phyloP scores from a whole-genome alignment of 2,888 invertebrate genomes.

The Chrysina gloriosa region DNA sequence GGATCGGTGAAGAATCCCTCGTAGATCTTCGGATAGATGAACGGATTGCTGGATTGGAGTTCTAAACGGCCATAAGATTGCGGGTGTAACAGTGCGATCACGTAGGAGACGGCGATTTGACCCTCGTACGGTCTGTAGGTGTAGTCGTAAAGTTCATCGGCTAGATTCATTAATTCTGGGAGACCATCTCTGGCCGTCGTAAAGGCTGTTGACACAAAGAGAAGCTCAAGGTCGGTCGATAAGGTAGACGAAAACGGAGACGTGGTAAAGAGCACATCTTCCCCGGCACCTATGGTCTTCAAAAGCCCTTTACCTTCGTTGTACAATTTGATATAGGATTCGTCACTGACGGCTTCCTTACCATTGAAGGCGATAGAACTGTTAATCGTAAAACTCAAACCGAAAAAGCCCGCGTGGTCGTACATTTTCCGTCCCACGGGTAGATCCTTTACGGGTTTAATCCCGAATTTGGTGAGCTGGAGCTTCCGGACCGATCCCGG shows the following conservation, averaged over 20 bases:
- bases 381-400: slow-evolving; percentile 67
- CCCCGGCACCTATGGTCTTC: slow-evolving; percentile 69
- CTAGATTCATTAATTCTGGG: slow-evolving; percentile 68
- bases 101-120: slow-evolving; percentile 60
- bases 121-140: slow-evolving; percentile 70
- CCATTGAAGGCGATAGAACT: slow-evolving; percentile 63
- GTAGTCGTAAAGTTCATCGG: slow-evolving; percentile 68
- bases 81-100: slow-evolving; percentile 78
- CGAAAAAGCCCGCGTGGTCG: slow-evolving; percentile 72
- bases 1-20: slow-evolving; percentile 79
- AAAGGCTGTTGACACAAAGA: slow-evolving; percentile 70
- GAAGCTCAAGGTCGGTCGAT: slow-evolving; percentile 74
- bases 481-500: slow-evolving; percentile 74
- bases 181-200: slow-evolving; percentile 54
- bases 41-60: slow-evolving; percentile 74
- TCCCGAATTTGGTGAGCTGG: slow-evolving; percentile 67
- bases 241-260: slow-evolving; percentile 63
- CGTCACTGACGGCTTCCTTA: slow-evolving; percentile 57
- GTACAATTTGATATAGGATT: slow-evolving; percentile 55
- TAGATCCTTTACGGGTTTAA: slow-evolving; percentile 70
- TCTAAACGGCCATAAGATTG: slow-evolving; percentile 73
- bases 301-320: slow-evolving; percentile 64
- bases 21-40: slow-evolving; percentile 74
- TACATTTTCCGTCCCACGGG: slow-evolving; percentile 73
- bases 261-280: slow-evolving; percentile 72